Evolutionary conservation across 2,888 invertebrate genomes (phyloP), one percentile per base, ranked within the genome.

Genomic region (Aphidoletes aphidimyza): DNA sequence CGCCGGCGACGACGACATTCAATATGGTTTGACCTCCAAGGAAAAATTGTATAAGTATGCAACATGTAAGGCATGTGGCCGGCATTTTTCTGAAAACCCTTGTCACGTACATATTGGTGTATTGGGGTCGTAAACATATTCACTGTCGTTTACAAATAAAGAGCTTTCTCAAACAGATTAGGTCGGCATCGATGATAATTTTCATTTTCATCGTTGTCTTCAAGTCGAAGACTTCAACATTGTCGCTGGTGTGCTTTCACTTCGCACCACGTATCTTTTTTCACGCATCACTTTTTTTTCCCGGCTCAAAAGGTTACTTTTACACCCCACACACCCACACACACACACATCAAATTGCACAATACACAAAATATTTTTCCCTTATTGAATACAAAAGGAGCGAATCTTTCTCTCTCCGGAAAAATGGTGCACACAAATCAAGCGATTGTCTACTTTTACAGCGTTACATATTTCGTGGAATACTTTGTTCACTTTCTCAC

Each of bases 1-100:
- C 69, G 11, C 30, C 34, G 17, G n/a, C 14, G 69, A 30, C 30
- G 69, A 30, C 17, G 26, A 69, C 17, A n/a, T 34, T 69, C 30
- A 54, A 54, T 69, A 69, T 34, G 69, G 69, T 69, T 69, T 69
- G 69, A 69, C 69, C 69, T 69, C 69, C 34, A 69, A 69, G 34
- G 34, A 69, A 69, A 69, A 69, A 42, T n/a, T n/a, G n/a, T 30
- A 30, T 69, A 69, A 69, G 69, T 69, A 69, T 26, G 69, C n/a
- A 69, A 30, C 69, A 69, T n/a, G n/a, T 69, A 26, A 69, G 30
- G 11, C 69, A 69, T 30, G 69, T 69, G 34, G 69, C 54, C 69
- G 69, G 69, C 69, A 69, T 69, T 69, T 69, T 69, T 17, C 69
- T 14, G 34, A 69, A 42, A 69, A 69, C 69, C 69, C 69, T 69